Evolutionary conservation across 2,113 vertebrate species (phyloP), one percentile per base, ranked within the genome.

Genomic region (Sorex fumeus): DNA sequence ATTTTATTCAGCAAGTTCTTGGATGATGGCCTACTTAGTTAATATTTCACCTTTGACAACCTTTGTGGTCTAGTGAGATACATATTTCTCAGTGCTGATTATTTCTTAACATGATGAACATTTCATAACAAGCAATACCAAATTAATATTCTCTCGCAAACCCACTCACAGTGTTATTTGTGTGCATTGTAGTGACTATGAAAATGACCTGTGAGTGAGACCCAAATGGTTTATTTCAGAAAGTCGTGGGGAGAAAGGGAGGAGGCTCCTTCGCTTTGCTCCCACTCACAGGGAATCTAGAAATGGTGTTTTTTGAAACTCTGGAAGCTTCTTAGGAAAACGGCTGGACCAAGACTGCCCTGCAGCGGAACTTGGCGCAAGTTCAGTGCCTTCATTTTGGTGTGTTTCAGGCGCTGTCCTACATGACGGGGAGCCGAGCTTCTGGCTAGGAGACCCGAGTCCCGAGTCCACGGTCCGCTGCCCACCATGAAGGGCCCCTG

Each of bases 381-480:
- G 3, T 23, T 91, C 40, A 83, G 16, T 0, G 0, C 1, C 2
- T 3, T 7, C 79, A 81, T n/a, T 83, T 60, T 96, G 85, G 97
- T 8, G 92, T 96, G 95, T 85, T 96, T n/a, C 93, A 99, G 99
- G 98, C 97, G 95, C 97, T 96, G 97, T 96, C 96, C 94, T 97
- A 98, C 96, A 98, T 99, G 98, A 98, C 82, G 95, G 95, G 97
- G 96, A 97, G 96, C 97, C 97, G 66, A 94, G 66, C 67, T 93
- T 95, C 97, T 91, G 97, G 96, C 96, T 98, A 98, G 98, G 98
- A 97, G 98, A 98, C 94, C 94, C 98, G 97, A 94, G 93, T 97
- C 93, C 95, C 40, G 94, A 96, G 95, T 96, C 89, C 72, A 94
- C 97, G 97, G 96, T 97, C 97, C 96, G 96, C 98, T 98, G 98